Evolutionary conservation across 2,888 invertebrate species (phyloP), one percentile per base, ranked within the genome.

Genomic region (Halictus quadricinctus): DNA sequence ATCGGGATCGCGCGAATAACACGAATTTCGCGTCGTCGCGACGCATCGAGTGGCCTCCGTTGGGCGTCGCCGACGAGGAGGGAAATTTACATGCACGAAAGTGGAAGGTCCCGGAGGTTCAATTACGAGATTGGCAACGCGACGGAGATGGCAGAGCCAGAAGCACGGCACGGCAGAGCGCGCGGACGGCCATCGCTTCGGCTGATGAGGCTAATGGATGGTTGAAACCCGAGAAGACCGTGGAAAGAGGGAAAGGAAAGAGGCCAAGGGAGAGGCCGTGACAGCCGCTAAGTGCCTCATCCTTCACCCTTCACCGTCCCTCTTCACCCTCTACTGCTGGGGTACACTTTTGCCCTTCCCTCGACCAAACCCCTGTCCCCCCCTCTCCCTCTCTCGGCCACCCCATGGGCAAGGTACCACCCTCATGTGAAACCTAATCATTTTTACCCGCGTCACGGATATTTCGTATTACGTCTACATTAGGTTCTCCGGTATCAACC

Each of bases 131-230:
- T 93, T 93, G 92, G 90, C 89, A 89, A 86, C 84, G 83, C 82
- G 84, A 79, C 80, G 81, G 76, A 75, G 85, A 66, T 76, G 78
- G 78, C 72, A 91, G 90, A 58, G 58, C 58, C 21, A 58, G n/a
- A 29, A 29, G 54, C 54, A 21, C 8, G 10, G 58, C n/a, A n/a
- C 1, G n/a, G n/a, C n/a, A 4, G n/a, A 58, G n/a, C 91, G 90
- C 89, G 89, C 75, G 85, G 89, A 76, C 89, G 87, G 89, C 91
- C 92, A 91, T 94, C 93, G 93, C 93, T 94, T 92, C 92, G 91
- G 90, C 88, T 93, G 93, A 94, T 94, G 94, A 94, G 91, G 93
- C 94, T 94, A 94, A 94, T 94, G 94, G 94, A 94, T 91, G 93
- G 91, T 91, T 92, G 94, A 93, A 94, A 94, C 91, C 91, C 87